These are phyloP conservation scores for Eulithis testata DNA, from an alignment of 2,888 invertebrate genomes.

Conservation along the genomic window DNA sequence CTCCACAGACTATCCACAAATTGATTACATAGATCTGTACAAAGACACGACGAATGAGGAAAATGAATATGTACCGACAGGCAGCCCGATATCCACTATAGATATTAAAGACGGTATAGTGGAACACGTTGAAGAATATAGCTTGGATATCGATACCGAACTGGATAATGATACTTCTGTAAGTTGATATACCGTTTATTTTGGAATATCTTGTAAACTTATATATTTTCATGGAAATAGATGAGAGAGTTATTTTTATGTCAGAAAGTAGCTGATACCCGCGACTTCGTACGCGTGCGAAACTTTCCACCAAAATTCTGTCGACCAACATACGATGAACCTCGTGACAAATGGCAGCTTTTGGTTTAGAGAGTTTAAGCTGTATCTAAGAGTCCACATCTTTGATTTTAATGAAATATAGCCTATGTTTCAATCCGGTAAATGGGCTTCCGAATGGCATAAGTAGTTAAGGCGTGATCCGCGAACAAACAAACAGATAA, in stretches of 20 bases:
- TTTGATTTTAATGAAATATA: too few relatives aligned
- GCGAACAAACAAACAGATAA: too few relatives aligned
- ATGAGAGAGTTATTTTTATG: background rate
- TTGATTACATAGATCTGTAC: conserved; percentile 30
- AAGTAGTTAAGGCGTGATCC: too few relatives aligned
- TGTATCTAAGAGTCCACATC: too few relatives aligned
- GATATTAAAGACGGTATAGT: conserved; percentile 24
- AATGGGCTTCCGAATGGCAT: too few relatives aligned
- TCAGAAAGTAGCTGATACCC: too few relatives aligned
- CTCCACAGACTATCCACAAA: conserved; percentile 28
- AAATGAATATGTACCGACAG: conserved; percentile 30
- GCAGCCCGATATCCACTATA: conserved; percentile 13
- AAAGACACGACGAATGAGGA: conserved; percentile 32
- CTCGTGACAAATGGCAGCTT: too few relatives aligned
- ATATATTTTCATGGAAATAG: background rate
- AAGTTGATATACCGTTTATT: conserved; percentile 14
- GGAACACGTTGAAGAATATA: conserved; percentile 30
- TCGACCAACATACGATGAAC: too few relatives aligned
- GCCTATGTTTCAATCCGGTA: too few relatives aligned
- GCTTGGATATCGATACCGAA: conserved; percentile 25
- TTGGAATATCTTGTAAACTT: background rate
- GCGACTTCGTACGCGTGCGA: too few relatives aligned
- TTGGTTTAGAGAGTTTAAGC: too few relatives aligned
- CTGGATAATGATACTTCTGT: conserved; percentile 26
- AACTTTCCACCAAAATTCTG: too few relatives aligned